These are phyloP conservation scores for Matsumurasca onukii DNA, from an alignment of 1,140 invertebrate genomes.

Conservation along the genomic window DNA sequence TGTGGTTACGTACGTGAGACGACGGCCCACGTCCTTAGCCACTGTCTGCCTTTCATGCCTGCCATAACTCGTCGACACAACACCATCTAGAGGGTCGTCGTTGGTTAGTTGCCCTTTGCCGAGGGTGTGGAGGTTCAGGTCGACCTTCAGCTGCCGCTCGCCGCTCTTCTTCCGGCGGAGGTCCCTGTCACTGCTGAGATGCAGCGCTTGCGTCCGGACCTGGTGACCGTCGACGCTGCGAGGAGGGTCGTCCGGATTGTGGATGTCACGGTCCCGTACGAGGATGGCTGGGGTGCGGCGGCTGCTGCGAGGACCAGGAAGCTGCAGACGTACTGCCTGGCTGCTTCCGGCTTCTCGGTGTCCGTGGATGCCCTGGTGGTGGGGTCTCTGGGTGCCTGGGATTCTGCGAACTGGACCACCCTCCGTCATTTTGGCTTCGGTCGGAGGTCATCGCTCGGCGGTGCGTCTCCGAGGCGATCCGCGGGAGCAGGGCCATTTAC, in stretches of 20 bases:
- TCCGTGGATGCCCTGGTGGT: not conserved
- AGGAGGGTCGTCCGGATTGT: not conserved
- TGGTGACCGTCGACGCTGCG: not conserved
- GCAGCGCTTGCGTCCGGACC: not conserved
- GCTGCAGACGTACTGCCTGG: not conserved
- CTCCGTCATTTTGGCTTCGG: too few species aligned
- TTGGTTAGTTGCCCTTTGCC: not conserved
- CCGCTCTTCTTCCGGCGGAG: not conserved
- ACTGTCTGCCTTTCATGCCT: not conserved
- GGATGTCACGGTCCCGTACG: too few species aligned
- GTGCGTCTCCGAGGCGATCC: not conserved
- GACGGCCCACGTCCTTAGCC: not conserved
- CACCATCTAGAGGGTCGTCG: not conserved
- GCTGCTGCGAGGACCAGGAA: not conserved
- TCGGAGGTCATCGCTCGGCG: not conserved
- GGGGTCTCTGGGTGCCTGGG: not conserved
- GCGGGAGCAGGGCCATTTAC: not conserved
- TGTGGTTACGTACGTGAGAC: too few species aligned
- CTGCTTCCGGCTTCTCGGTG: not conserved
- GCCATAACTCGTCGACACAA: not conserved
- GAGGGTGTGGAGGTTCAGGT: not conserved
- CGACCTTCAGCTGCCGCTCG: not conserved
- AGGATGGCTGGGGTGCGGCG: too few species aligned
- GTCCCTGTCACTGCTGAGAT: not conserved
- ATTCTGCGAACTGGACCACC: not conserved